Conservation (phyloP, 2,113 vertebrate genomes). For the Sigmodon hispidus region DNA sequence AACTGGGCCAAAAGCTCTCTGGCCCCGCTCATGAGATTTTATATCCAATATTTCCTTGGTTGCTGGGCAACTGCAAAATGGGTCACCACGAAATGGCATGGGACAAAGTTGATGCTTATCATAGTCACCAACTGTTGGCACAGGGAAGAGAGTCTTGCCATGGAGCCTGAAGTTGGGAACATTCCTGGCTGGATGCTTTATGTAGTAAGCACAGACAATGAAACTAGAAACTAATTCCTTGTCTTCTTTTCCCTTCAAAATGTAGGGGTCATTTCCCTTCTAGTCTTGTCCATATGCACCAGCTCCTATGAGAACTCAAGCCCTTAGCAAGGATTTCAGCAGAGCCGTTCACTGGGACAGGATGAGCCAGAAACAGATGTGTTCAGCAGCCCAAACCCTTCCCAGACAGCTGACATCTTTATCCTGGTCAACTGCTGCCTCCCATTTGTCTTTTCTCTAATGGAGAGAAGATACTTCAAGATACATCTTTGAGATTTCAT, state of each 20-base stretch:
- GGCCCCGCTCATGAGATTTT: not conserved
- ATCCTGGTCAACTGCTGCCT: not conserved
- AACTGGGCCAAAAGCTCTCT: not conserved
- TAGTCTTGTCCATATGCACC: not conserved
- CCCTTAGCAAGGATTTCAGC: not conserved
- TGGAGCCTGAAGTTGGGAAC: not conserved
- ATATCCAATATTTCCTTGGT: not conserved
- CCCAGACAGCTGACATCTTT: conserved; percentile 69
- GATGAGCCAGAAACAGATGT: conserved; percentile 68
- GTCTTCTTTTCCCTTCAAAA: not conserved
- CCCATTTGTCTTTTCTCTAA: not conserved
- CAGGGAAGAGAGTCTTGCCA: not conserved
- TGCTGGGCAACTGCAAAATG: conserved; percentile 8
- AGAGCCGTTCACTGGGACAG: conserved; percentile 76
- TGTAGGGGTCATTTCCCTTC: not conserved
- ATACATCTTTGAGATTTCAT: conserved; percentile 57
- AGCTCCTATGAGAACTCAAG: not conserved
- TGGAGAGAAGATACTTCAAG: conserved; percentile 48
- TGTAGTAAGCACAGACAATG: not conserved
- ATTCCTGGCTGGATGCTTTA: not conserved
- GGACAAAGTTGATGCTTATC: not conserved
- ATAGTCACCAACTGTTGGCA: not conserved
- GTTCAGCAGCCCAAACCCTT: conserved; percentile 77
- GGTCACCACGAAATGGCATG: not conserved
- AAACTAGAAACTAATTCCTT: not conserved